Base-by-base conservation (phyloP, 2,797 vertebrate species). In the Acipenser oxyrinchus region DNA sequence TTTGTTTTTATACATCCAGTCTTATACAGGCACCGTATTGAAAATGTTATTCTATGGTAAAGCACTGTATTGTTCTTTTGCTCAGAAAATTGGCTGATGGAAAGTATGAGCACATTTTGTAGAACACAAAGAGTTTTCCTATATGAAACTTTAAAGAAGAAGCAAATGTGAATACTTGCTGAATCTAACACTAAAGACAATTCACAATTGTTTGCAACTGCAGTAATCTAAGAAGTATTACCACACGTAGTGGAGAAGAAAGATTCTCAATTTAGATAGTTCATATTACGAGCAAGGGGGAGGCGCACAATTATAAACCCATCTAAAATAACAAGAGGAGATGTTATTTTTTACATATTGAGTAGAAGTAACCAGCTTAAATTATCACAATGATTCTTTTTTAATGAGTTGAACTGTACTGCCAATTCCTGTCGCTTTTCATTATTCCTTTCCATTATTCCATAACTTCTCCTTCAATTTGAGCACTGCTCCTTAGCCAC, bases 341-440 rank as follows among this genome's bases (percentile, higher is more conserved):
- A 75, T 68, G 76, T 79, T 69, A 50, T 60, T 48, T 66, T 53
- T 62, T 60, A n/a, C 18, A 48, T 60, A 68, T 53, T 63, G 69
- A 65, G 66, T 69, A 67, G 67, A 69, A 66, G 60, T 69, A 74
- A 71, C 60, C 53, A 62, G 67, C 65, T 66, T 55, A 70, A 78
- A 81, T 81, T 75, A 77, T 71, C 68, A 63, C 72, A 77, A 71
- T 13, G 49, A 70, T 71, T 52, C 68, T 73, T 58, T 68, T 71
- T 52, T 64, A 63, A 72, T 77, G 73, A 79, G 82, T 78, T 78
- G 74, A 77, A 72, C 77, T 15, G 10, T 49, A 74, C 86, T 86
- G 86, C 83, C 86, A 84, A 67, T 85, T 87, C 78, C 84, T 84
- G 86, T 87, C 78, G 74, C 81, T 84, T 85, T 85, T 83, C 86